Base-by-base conservation (phyloP, 2,797 vertebrate species). In the Scolopax rusticola region DNA sequence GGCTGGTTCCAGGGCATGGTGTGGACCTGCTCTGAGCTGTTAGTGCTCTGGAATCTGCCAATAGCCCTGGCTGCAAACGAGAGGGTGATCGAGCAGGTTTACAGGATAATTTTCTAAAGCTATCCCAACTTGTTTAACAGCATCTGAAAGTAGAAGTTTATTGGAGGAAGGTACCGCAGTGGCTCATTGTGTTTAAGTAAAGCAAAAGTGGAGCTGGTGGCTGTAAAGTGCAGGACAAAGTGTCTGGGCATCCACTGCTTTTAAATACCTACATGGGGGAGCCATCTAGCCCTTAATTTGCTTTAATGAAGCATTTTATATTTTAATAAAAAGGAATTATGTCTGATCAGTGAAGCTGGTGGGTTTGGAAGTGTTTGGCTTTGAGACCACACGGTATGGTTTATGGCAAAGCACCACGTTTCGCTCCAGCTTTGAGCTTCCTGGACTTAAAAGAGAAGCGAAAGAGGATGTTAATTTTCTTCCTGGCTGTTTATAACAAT, bases 271-370 rank as follows among this genome's bases (percentile, higher is more conserved):
- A 13, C 77, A 43, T n/a, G 0, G 30, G 85, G 77, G 86, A 93
- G 25, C 53, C 70, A 84, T 76, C 60, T 79, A 78, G 56, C 68
- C 61, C 56, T 95, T 94, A 89, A 94, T 95, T 85, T 91, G 21
- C 64, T 94, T 65, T 85, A 95, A 91, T 74, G 56, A 87, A 77
- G 47, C 69, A 33, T 91, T 96, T 95, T 90, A 65, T 89, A 76
- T 63, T 91, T 71, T 84, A 94, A 96, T 92, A 92, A 81, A 95
- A 95, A 74, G 43, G 79, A 94, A 79, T 96, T 95, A 74, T 50
- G 64, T 83, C 73, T 81, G 68, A 81, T 78, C 79, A 40, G 51
- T 87, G 89, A 79, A 78, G 73, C 67, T 84, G 67, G 48, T 90
- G 86, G 67, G 33, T 65, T 84, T 65, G 68, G 33, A 65, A 81